Percentiles rank a stretch among this genome's conserved stretches.
Evolutionary conservation across 2,888 invertebrate species (phyloP).

Genomic region (Podotricha telesiphe): DNA sequence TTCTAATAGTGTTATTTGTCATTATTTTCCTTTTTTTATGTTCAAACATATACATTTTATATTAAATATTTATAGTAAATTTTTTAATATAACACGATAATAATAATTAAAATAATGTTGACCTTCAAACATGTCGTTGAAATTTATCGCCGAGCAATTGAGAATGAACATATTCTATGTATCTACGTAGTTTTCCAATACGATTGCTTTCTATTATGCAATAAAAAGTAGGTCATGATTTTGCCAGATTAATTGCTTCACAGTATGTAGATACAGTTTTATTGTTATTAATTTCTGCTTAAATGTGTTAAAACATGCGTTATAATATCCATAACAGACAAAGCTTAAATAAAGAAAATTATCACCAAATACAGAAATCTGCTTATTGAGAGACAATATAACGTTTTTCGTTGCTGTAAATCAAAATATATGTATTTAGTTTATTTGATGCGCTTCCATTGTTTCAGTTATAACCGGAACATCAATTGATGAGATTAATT

Average conservation of each 20-base stretch:
- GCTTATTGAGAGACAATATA: neutral
- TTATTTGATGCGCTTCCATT: conserved; percentile 33
- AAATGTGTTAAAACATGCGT: neutral
- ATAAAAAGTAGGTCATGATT: conserved; percentile 20
- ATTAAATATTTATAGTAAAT: too few species aligned
- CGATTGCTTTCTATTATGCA: conserved; percentile 17
- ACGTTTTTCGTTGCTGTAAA: conserved; percentile 21
- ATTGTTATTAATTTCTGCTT: conserved; percentile 10
- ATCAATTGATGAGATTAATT: conserved; percentile 60
- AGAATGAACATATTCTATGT: conserved; percentile 18
- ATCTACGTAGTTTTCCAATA: conserved; percentile 16
- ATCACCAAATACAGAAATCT: too few species aligned
- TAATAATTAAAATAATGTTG: too few species aligned
- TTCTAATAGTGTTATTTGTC: too few species aligned
- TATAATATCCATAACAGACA: too few species aligned
- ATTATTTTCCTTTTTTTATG: too few species aligned
- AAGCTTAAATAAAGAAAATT: too few species aligned
- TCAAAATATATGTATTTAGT: conserved; percentile 36
- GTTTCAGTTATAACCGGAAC: conserved; percentile 40
- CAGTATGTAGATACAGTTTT: neutral
- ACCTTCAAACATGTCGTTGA: conserved; percentile 26
- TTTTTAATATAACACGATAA: too few species aligned
- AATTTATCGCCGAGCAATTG: conserved; percentile 27
- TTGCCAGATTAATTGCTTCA: neutral
- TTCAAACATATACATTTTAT: neutral